These are phyloP conservation scores for Tauraco erythrolophus DNA, from an alignment of 2,113 vertebrate genomes.

Conservation along the genomic window DNA sequence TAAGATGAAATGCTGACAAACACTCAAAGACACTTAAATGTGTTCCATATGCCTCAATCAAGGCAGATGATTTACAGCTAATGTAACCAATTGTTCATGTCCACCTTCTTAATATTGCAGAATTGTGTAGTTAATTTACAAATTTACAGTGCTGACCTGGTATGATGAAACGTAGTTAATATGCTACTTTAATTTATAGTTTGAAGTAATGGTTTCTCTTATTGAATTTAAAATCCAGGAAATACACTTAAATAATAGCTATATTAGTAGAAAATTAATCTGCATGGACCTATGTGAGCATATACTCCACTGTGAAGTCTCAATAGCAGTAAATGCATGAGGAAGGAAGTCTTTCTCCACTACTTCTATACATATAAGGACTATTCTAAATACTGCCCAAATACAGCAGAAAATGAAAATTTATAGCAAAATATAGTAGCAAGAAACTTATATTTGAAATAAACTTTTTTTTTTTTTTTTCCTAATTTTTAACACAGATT, in stretches of 20 bases:
- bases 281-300: not conserved
- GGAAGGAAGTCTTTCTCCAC: not conserved
- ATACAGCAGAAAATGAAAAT: not conserved
- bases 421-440: not conserved
- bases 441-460: not conserved
- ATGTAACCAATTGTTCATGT: not conserved
- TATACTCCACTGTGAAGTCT: not conserved
- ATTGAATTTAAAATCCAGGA: not conserved
- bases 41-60: not conserved
- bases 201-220: not conserved
- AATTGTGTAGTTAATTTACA: not conserved
- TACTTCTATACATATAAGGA: not conserved
- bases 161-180: not conserved
- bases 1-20: not conserved
- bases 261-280: not conserved
- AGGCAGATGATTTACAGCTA: not conserved
- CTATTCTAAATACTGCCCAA: not conserved
- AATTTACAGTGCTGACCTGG: not conserved
- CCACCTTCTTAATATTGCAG: not conserved
- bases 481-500: conserved; percentile 44
- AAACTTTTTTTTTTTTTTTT: no score
- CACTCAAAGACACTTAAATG: not conserved
- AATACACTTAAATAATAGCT: not conserved
- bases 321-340: not conserved
- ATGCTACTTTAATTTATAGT: not conserved